Conservation (phyloP, 53 echinoderm and acorn worm species). For the Mesocentrotus franciscanus region DNA sequence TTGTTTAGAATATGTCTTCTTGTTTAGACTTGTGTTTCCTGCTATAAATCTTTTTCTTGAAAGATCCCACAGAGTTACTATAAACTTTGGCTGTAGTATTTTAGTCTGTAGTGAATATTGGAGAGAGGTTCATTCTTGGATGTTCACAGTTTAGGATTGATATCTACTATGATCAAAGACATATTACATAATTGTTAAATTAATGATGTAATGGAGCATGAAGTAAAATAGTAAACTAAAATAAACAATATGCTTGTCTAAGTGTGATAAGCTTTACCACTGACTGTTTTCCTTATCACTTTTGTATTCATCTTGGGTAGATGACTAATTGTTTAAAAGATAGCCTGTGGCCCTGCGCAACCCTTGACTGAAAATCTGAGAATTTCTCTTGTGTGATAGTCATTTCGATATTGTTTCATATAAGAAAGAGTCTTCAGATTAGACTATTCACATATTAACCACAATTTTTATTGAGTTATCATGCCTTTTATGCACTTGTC, state of each 20-base stretch:
- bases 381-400: not conserved
- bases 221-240: not conserved
- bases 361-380: not conserved
- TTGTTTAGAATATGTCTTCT: slow-evolving; percentile 32
- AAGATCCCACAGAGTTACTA: not conserved
- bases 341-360: not conserved
- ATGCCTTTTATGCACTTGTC: slow-evolving; percentile 8
- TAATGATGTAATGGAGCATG: too few species aligned
- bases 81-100: not conserved
- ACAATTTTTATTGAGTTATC: slow-evolving; percentile 34
- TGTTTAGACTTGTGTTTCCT: slow-evolving; percentile 32
- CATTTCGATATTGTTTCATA: not conserved
- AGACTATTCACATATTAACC: not conserved
- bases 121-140: too few species aligned
- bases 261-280: too few species aligned
- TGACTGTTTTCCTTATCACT: not conserved
- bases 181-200: too few species aligned
- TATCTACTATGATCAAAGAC: too few species aligned
- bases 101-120: too few species aligned
- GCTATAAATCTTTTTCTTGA: slow-evolving; percentile 12
- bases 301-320: too few species aligned
- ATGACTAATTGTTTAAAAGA: not conserved
- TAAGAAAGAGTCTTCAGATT: not conserved
- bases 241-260: not conserved
- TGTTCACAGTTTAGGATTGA: too few species aligned